phyloP scores from a whole-genome alignment of 2,113 vertebrate species.

The Paraplagusia blochii region DNA sequence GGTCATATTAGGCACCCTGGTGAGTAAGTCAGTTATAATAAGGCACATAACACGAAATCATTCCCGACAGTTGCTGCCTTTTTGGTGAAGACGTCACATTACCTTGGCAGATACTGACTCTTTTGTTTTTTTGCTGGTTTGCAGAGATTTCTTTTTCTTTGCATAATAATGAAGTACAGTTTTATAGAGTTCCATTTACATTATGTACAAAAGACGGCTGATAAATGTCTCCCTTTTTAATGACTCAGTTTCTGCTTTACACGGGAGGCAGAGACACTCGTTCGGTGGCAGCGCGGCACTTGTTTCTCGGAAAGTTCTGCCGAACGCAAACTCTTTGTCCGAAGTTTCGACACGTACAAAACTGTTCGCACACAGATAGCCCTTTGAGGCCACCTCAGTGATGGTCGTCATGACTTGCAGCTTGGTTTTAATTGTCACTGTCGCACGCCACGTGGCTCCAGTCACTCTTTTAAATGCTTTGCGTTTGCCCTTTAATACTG shows the following conservation, averaged over 20 bases:
- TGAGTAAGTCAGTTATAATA: constrained; percentile 55
- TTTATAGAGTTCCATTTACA: constrained; percentile 37
- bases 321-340: constrained; percentile 7
- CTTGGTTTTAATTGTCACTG: constrained; percentile 5
- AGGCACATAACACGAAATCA: constrained; percentile 48
- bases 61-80: constrained; percentile 6
- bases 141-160: constrained; percentile 34
- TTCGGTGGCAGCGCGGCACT: constrained; percentile 8
- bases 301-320: constrained; percentile 1
- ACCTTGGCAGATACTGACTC: constrained; percentile 12
- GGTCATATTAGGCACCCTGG: constrained; percentile 60
- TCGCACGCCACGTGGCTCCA: not conserved
- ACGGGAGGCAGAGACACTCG: constrained; percentile 41
- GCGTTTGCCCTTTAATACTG: constrained; percentile 19
- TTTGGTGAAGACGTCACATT: constrained; percentile 12
- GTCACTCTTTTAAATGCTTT: constrained; percentile 27
- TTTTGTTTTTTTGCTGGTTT: constrained; percentile 21
- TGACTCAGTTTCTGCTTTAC: constrained; percentile 46
- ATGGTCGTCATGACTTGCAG: constrained; percentile 29
- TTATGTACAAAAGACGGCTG: constrained; percentile 27
- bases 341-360: constrained; percentile 11
- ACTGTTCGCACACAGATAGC: constrained; percentile 28
- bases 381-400: constrained; percentile 29
- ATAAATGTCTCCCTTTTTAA: constrained; percentile 61
- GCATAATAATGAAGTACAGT: constrained; percentile 28